Evolutionary conservation across 2,797 vertebrate species (phyloP), one percentile per base, ranked within the genome.

Genomic region (Botia kubotai): DNA sequence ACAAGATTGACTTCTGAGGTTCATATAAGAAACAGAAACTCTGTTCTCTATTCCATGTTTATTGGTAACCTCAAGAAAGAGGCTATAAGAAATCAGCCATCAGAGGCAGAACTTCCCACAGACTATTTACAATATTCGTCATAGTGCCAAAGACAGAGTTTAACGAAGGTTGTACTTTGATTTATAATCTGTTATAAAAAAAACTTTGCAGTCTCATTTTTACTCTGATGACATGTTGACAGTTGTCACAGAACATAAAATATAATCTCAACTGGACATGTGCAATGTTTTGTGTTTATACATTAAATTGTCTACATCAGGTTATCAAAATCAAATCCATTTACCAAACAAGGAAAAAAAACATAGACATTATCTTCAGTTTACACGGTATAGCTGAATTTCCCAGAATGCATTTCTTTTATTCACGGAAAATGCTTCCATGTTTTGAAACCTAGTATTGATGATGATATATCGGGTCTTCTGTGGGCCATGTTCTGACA

Each of bases 31-130:
- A 83, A 65, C 75, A 74, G 74, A 75, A 80, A 69, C 52, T 78
- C 76, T 79, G 57, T 79, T 79, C 63, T 77, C 52, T 77, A 76
- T 74, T 80, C 12, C 12, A 83, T 77, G 72, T 85, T 81, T 83
- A 85, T 85, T 83, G 65, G 80, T 58, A 14, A 79, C 83, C 82
- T 85, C 81, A 43, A 83, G 72, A 87, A 87, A 83, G 79, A 87
- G 83, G 86, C 81, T 55, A 63, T 83, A 72, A 63, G 63, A 74
- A 83, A 74, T 67, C 3, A 75, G 72, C 82, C 82, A 72, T 8
- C 72, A 53, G 17, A 2, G 36, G 75, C 82, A 76, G 33, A 39
- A 36, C 19, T 75, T 63, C 72, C 79, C 72, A 81, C 82, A 82
- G 58, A 71, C 43, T 82, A 82, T 83, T 79, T 82, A 86, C 84